phyloP scores from a whole-genome alignment of 2,797 vertebrate species.

The Etheostoma nigrum region DNA sequence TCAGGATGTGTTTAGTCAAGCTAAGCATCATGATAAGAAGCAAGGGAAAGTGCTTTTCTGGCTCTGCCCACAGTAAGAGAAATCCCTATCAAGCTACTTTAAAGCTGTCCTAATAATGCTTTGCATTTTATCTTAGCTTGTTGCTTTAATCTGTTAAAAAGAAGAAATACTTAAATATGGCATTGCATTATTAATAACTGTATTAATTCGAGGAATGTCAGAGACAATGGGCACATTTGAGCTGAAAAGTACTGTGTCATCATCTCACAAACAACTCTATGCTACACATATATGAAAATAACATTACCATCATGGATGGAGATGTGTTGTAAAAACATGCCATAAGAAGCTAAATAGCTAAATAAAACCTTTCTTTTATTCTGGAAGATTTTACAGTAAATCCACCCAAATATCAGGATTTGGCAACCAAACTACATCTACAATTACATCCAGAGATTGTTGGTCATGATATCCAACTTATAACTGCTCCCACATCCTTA shows the following conservation, averaged over 20 bases:
- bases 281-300: background rate
- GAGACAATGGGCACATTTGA: background rate
- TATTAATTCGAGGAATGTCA: background rate
- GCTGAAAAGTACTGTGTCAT: background rate
- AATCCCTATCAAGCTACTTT: constrained; percentile 2
- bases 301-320: background rate
- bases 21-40: background rate
- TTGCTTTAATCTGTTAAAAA: background rate
- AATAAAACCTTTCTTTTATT: background rate
- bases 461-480: too few relatives aligned
- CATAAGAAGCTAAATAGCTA: background rate
- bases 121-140: background rate
- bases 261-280: background rate
- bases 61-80: constrained; percentile 1
- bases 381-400: background rate
- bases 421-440: background rate
- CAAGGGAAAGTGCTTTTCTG: background rate
- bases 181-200: too few relatives aligned
- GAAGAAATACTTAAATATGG: background rate
- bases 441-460: background rate
- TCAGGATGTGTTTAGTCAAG: constrained; percentile 28
- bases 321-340: background rate
- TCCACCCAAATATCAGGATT: background rate
- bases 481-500: background rate
- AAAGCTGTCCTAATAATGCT: background rate